A percentile compares a stretch with the other conserved stretches of the same genome.
Conservation (phyloP, 2,797 vertebrate species). For the Vultur gryphus region DNA sequence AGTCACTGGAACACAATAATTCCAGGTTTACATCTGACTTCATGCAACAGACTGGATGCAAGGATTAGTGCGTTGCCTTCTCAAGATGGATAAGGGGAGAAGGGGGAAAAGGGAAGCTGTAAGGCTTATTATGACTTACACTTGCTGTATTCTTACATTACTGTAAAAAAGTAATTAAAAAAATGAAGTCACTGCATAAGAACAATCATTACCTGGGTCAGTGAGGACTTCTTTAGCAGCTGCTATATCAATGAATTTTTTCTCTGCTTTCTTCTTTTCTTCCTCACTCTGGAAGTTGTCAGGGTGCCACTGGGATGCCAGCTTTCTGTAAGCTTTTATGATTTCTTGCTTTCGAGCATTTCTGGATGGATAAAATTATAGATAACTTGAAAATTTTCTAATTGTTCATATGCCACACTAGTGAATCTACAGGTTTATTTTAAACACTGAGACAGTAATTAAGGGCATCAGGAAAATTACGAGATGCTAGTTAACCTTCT, state of each 20-base stretch:
- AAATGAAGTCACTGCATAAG: neutral
- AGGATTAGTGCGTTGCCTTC: neutral
- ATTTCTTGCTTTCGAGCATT: constrained; percentile 97
- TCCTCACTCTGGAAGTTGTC: constrained; percentile 95
- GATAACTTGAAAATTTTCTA: neutral
- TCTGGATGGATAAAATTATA: constrained; percentile 68
- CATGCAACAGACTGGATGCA: accelerated
- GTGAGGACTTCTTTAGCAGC: constrained; percentile 98
- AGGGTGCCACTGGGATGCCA: constrained; percentile 96
- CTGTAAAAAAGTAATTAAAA: neutral
- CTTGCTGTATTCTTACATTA: neutral
- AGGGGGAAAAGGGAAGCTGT: neutral
- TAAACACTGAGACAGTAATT: neutral
- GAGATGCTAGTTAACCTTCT: neutral
- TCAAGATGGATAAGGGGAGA: neutral
- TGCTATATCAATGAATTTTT: constrained; percentile 97
- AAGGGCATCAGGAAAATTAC: neutral
- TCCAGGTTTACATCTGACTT: neutral
- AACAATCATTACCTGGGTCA: constrained; percentile 83
- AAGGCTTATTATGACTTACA: neutral
- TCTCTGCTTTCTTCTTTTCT: constrained; percentile 95
- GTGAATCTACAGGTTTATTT: neutral
- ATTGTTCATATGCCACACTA: neutral
- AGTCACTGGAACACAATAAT: neutral
- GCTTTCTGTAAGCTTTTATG: constrained; percentile 94